phyloP scores from a whole-genome alignment of 2,113 vertebrate genomes.

The Gadus macrocephalus region DNA sequence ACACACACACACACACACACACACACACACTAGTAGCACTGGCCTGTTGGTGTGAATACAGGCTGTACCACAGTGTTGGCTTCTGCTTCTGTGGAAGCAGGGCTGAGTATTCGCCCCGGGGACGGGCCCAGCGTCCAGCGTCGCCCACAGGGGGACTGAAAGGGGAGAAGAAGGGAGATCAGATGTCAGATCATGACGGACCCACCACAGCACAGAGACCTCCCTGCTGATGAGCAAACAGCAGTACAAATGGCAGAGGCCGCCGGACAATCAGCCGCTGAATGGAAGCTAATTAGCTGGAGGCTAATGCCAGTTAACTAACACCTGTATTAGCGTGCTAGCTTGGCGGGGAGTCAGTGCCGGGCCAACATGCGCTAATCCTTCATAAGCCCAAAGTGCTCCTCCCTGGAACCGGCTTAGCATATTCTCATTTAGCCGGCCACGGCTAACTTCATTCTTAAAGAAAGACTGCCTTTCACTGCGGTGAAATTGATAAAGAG shows the following conservation, averaged over 20 bases:
- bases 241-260: constrained; percentile 75
- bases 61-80: background rate
- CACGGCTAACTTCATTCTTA: constrained; percentile 63
- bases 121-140: constrained; percentile 20
- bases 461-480: constrained; percentile 70
- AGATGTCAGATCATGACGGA: constrained; percentile 72
- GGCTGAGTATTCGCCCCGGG: constrained; percentile 6
- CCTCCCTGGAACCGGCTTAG: constrained; percentile 73
- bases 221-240: constrained; percentile 76
- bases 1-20: too few relatives aligned
- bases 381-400: constrained; percentile 78
- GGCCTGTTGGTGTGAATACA: background rate
- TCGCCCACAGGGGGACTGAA: constrained; percentile 30
- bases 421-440: constrained; percentile 86
- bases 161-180: constrained; percentile 50
- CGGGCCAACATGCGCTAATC: constrained; percentile 86
- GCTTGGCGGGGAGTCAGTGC: constrained; percentile 74
- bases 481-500: constrained; percentile 42
- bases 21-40: too few relatives aligned
- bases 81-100: background rate
- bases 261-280: constrained; percentile 67
- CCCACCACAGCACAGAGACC: constrained; percentile 83
- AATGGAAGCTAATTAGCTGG: constrained; percentile 81
- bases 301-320: constrained; percentile 83
- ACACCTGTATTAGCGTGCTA: constrained; percentile 92